These are phyloP conservation scores for Drosophila takahashii DNA, from an alignment of 1,140 invertebrate genomes.

Conservation along the genomic window DNA sequence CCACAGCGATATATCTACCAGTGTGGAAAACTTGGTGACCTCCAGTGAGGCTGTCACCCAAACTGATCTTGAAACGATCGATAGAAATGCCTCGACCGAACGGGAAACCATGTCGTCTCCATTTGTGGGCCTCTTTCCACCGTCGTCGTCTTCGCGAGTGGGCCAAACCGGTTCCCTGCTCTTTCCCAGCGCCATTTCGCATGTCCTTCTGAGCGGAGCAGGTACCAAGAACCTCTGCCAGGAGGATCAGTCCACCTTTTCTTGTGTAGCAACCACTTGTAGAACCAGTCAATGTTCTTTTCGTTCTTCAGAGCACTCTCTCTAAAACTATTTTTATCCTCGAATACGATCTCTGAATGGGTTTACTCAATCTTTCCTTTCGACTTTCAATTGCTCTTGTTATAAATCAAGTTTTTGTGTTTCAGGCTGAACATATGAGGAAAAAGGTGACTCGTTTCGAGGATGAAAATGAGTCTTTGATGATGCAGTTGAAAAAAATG, in stretches of 20 bases:
- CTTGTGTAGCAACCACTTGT: slow-evolving; percentile 38
- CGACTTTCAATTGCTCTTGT: slow-evolving; percentile 44
- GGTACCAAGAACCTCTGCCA: slow-evolving; percentile 49
- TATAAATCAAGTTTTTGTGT: slow-evolving; percentile 64
- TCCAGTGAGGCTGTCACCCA: slow-evolving; percentile 27
- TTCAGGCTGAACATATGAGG: slow-evolving; percentile 92
- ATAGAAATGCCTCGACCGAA: slow-evolving; percentile 42
- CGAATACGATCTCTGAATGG: slow-evolving; percentile 60
- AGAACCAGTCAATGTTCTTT: slow-evolving; percentile 27
- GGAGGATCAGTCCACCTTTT: slow-evolving; percentile 12
- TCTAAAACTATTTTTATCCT: slow-evolving; percentile 70
- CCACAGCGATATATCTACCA: slow-evolving; percentile 22
- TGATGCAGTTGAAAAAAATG: slow-evolving; percentile 97
- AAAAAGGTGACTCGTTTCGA: slow-evolving; percentile 95
- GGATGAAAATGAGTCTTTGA: slow-evolving; percentile 96
- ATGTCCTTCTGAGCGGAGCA: slow-evolving; percentile 67
- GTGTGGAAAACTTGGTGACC: slow-evolving; percentile 28
- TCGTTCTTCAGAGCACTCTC: neutral
- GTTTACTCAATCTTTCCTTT: neutral
- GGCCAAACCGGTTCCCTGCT: slow-evolving; percentile 55
- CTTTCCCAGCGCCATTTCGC: slow-evolving; percentile 78
- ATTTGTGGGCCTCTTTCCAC: slow-evolving; percentile 61
- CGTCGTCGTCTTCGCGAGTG: slow-evolving; percentile 39
- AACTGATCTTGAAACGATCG: slow-evolving; percentile 36
- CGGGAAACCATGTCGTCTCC: slow-evolving; percentile 64